Conservation (phyloP, 2,113 vertebrate genomes). For the Eulemur rufifrons region DNA sequence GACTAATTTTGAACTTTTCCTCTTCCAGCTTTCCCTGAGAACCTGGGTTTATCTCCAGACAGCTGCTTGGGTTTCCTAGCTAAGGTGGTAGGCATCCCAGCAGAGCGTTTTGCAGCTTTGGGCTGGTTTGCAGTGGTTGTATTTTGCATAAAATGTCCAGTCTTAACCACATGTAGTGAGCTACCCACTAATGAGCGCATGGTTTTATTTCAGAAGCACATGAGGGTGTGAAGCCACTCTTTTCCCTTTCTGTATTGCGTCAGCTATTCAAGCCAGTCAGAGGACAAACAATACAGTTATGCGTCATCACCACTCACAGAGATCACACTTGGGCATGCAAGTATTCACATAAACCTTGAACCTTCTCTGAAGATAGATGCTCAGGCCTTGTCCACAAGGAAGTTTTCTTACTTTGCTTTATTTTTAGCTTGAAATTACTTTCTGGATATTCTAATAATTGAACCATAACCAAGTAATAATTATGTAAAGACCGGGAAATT, state of each 20-base stretch:
- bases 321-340: not conserved
- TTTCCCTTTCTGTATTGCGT: not conserved
- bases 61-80: not conserved
- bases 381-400: not conserved
- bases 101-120: not conserved
- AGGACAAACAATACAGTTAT: not conserved
- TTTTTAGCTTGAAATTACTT: not conserved
- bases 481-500: constrained; percentile 56
- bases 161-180: not conserved
- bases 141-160: not conserved
- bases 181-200: not conserved
- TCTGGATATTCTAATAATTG: not conserved
- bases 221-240: not conserved
- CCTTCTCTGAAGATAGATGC: not conserved
- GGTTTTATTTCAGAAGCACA: not conserved
- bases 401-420: not conserved
- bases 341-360: not conserved
- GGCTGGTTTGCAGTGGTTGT: not conserved
- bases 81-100: not conserved
- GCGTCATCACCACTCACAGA: not conserved
- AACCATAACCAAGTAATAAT: not conserved
- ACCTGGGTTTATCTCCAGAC: not conserved
- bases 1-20: not conserved
- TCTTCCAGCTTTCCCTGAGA: not conserved
- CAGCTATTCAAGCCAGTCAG: not conserved